Evolutionary conservation across 2,888 invertebrate species (phyloP), one percentile per base, ranked within the genome.

Genomic region (Chrysotoxum bicinctum): DNA sequence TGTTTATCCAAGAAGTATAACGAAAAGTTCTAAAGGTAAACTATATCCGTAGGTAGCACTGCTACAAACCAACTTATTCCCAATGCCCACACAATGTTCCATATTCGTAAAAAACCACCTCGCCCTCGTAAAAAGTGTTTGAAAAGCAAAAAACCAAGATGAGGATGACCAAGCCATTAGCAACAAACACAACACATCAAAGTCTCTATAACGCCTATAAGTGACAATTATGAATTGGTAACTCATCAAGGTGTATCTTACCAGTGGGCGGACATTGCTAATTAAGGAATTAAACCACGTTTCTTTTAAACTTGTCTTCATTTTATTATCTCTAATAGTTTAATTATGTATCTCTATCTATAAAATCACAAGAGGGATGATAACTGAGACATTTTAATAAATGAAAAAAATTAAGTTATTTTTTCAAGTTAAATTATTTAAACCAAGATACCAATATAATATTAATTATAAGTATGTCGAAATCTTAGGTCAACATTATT

Each of bases 51-150:
- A 45, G 26, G 64, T 32, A 8, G 45, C 5, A 6, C 9, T 43
- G 43, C 10, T 45, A 4, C 40, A 64, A 64, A 3, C 0, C 30
- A 32, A 64, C 30, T 30, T 30, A 7, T 30, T 64, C 14, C 16
- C 2, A 45, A 16, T 32, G 45, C 45, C 64, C 43, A 45, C 64
- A 32, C 45, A 4, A 12, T 43, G 3, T 4, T 64, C 30, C 30
- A 32, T 64, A 58, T 3, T 58, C 8, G 35, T 16, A 45, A 7
- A 30, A 62, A 62, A 26, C 16, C 10, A 26, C 26, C 2, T 43
- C 62, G 62, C 62, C 64, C 64, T 30, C 64, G 14, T 64, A 30
- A 32, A 60, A 62, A 43, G 19, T 45, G 14, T 58, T 21, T 21
- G 9, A 21, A 56, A 21, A 35, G 1, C 16, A 58, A 35, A 35